Conservation (phyloP, 1,140 invertebrate genomes). For the Drosophila tropicalis region DNA sequence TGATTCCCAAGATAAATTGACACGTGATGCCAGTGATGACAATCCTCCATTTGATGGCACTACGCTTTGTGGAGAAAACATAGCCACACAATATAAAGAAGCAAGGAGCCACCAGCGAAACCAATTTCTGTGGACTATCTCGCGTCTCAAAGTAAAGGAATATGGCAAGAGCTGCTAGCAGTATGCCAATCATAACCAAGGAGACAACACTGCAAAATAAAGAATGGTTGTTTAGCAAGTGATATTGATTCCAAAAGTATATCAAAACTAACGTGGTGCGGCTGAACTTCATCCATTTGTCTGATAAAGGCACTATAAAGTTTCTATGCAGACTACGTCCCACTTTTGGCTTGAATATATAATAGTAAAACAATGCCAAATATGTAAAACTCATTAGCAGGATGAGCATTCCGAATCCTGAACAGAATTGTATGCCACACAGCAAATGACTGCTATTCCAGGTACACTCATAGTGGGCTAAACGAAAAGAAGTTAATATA, state of each 20-base stretch:
- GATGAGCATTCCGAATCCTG: constrained; percentile 90
- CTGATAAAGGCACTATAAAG: constrained; percentile 47
- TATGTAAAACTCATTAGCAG: constrained; percentile 87
- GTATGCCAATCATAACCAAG: constrained; percentile 24
- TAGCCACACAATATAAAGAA: constrained; percentile 84
- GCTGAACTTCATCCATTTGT: constrained; percentile 81
- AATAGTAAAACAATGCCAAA: constrained; percentile 87
- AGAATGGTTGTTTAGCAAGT: no score
- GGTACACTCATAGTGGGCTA: constrained; percentile 40
- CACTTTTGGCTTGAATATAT: constrained; percentile 86
- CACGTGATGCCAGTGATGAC: constrained; percentile 91
- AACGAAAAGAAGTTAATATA: background rate
- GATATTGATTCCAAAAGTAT: background rate
- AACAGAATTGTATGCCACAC: constrained; percentile 85
- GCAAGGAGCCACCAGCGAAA: constrained; percentile 87
- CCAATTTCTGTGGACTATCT: constrained; percentile 86
- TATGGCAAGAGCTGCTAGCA: constrained; percentile 84
- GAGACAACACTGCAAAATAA: constrained; percentile 53
- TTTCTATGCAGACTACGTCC: constrained; percentile 82
- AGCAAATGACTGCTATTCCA: constrained; percentile 6
- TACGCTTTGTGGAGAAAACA: constrained; percentile 86
- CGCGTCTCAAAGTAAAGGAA: constrained; percentile 88
- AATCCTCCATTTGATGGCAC: constrained; percentile 89
- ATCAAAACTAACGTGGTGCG: constrained; percentile 30
- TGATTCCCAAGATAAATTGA: constrained; percentile 93